These are phyloP conservation scores for Epinephelus awoara DNA, from an alignment of 2,797 vertebrate genomes.

Conservation along the genomic window DNA sequence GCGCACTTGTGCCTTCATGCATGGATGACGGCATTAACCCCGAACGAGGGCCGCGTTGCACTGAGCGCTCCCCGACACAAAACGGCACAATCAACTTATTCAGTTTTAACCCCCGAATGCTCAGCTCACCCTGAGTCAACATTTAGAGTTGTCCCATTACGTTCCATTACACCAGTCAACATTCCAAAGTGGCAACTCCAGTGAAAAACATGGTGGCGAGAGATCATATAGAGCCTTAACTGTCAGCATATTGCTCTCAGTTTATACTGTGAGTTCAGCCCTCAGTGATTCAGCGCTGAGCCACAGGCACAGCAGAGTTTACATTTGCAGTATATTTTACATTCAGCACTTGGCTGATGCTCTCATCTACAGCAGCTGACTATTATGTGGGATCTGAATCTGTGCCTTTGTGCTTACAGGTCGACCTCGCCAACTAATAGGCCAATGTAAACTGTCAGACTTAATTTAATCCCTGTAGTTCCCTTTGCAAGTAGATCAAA, in stretches of 20 bases:
- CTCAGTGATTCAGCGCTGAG: slow-evolving; percentile 21
- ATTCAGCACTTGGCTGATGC: not conserved
- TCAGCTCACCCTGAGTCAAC: slow-evolving; percentile 64
- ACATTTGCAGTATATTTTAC: slow-evolving; percentile 17
- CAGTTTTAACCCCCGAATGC: slow-evolving; percentile 66
- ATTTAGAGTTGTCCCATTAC: slow-evolving; percentile 66
- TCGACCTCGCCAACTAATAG: slow-evolving; percentile 44
- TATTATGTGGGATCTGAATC: slow-evolving; percentile 42
- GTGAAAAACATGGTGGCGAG: not conserved
- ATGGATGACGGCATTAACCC: slow-evolving; percentile 69
- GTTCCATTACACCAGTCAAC: slow-evolving; percentile 64
- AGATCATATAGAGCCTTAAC: slow-evolving; percentile 1
- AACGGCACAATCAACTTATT: slow-evolving; percentile 67
- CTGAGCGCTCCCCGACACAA: slow-evolving; percentile 28
- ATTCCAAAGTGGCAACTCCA: slow-evolving; percentile 51
- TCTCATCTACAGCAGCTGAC: slow-evolving; percentile 1
- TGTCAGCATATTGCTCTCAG: slow-evolving; percentile 41
- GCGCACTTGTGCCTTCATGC: slow-evolving; percentile 74
- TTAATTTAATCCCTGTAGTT: slow-evolving; percentile 40
- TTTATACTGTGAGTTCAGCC: slow-evolving; percentile 4
- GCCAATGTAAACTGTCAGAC: slow-evolving; percentile 59
- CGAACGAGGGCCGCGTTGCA: slow-evolving; percentile 39
- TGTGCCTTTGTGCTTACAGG: slow-evolving; percentile 22
- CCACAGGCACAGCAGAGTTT: slow-evolving; percentile 4
- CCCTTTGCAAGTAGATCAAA: slow-evolving; percentile 36